Base-by-base conservation (phyloP, 2,113 vertebrate species). In the Fregetta grallaria region DNA sequence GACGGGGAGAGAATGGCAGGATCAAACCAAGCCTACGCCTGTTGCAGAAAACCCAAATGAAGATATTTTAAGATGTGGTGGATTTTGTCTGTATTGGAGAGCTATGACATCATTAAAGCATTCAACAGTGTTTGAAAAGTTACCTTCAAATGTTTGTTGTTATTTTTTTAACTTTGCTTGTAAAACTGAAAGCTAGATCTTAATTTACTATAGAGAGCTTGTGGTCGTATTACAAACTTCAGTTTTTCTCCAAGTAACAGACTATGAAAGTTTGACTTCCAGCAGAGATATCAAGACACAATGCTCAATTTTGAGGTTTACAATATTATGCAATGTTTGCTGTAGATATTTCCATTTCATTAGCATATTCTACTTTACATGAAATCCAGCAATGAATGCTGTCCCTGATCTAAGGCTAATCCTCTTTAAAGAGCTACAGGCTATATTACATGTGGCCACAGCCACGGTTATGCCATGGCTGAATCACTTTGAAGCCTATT, bases 371-470 rank as follows among this genome's bases (percentile, higher is more conserved):
- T 85, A 15, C 97, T 98, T 95, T 72, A 92, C 95, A 55, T 92
- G 97, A 98, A 97, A 95, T 71, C 97, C 94, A 90, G 96, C 73
- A 67, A 92, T 98, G 98, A 98, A 98, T 97, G 98, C 96, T 97
- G 96, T 92, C 92, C 85, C 95, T 92, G 82, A 96, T 74, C 97
- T 97, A 73, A 87, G 82, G 97, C 98, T 98, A 98, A 98, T 98
- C 98, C 98, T 98, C 98, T 98, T 97, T 97, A 98, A 98, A 98
- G 97, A 98, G 97, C 97, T 98, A 97, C 97, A 96, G 98, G 98
- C 98, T 96, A 95, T 90, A 94, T 98, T 97, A 98, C 97, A 97
- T 98, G 97, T 96, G 97, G 97, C 96, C 97, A 94, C 93, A 97
- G 97, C 95, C 92, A 97, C 44, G n/a, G 96, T 85, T 81, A 18